A percentile compares a stretch with the other conserved stretches of the same genome.
Conservation (phyloP, 2,113 vertebrate species). For the Sigmodon hispidus region DNA sequence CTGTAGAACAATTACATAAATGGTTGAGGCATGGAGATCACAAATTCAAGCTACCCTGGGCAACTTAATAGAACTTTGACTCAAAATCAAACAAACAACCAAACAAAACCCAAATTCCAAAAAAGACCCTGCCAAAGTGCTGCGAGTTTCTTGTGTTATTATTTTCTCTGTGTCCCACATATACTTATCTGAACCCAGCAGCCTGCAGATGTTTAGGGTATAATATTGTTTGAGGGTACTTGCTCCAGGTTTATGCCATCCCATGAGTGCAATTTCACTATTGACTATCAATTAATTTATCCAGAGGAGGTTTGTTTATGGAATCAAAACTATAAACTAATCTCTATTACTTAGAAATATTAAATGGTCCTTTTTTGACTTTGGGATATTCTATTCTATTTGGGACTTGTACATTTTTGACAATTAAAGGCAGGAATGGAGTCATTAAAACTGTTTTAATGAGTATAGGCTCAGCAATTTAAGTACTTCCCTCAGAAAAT, state of each 20-base stretch:
- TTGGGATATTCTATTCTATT: background rate
- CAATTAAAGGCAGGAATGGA: background rate
- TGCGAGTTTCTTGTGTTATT: background rate
- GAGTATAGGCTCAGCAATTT: background rate
- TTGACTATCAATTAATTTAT: background rate
- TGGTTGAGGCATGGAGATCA: background rate
- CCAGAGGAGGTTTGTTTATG: background rate
- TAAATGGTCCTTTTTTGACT: background rate
- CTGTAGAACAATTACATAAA: background rate
- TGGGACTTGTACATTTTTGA: background rate
- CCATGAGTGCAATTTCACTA: background rate
- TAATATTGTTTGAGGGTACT: background rate
- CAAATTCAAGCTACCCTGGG: background rate
- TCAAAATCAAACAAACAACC: background rate
- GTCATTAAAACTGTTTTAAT: background rate
- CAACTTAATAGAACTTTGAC: accelerated
- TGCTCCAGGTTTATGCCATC: background rate
- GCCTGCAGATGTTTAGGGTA: background rate
- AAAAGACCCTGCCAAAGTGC: background rate
- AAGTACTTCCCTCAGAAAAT: background rate
- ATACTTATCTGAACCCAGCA: background rate
- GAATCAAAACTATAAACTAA: background rate
- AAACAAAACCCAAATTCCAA: background rate
- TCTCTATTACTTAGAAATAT: background rate
- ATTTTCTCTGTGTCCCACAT: background rate